Evolutionary conservation across 2,888 invertebrate genomes (phyloP).

Genomic region (Microchrysa polita): DNA sequence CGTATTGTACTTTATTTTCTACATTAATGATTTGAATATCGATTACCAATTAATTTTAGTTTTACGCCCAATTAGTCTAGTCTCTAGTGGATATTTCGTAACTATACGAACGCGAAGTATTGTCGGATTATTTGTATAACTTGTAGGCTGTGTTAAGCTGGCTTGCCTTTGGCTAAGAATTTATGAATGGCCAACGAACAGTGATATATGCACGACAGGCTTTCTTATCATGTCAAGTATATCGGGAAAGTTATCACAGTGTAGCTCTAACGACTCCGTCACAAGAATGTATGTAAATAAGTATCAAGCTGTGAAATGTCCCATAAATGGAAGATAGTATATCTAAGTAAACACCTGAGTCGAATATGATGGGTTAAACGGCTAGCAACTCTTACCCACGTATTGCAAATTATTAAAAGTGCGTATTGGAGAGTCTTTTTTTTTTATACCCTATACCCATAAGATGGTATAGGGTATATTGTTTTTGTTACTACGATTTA

Average conservation of each 20-base stretch:
- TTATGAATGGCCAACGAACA: neutral
- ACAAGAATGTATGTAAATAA: neutral
- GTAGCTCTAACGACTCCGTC: neutral
- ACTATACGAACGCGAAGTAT: constrained; percentile 8
- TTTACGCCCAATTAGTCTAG: constrained; percentile 38
- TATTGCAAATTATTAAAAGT: too few species aligned
- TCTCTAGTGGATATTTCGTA: constrained; percentile 10
- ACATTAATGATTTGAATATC: constrained; percentile 36
- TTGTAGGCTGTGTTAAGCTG: too few species aligned
- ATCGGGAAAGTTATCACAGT: neutral
- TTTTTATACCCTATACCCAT: too few species aligned
- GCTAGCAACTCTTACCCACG: too few species aligned
- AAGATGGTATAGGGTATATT: too few species aligned
- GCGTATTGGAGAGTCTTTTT: too few species aligned
- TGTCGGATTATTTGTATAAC: too few species aligned
- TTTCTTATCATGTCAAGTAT: constrained; percentile 11
- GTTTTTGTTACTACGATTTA: too few species aligned
- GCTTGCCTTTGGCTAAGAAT: neutral
- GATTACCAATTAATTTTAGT: constrained; percentile 43
- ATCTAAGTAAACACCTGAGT: neutral
- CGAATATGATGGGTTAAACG: too few species aligned
- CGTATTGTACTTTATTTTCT: constrained; percentile 29
- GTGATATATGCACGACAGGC: neutral
- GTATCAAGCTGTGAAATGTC: constrained; percentile 10
- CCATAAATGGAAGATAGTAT: neutral